Percentiles rank a stretch among this genome's conserved stretches.
phyloP scores from a whole-genome alignment of 2,888 invertebrate species.

The Ormia ochracea region DNA sequence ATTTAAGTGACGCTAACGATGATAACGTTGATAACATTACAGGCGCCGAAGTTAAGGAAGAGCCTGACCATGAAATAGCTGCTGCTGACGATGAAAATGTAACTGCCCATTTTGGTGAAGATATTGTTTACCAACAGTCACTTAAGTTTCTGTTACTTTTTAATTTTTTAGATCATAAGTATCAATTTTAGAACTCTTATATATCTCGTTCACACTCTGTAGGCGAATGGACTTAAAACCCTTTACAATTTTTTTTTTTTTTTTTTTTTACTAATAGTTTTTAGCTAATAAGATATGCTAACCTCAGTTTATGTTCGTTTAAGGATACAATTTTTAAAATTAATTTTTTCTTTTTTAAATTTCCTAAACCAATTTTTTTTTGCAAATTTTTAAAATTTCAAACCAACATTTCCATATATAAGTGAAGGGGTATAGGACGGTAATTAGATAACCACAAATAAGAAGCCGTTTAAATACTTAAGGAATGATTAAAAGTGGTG shows the following conservation, averaged over 20 bases:
- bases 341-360: constrained; percentile 2
- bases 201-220: constrained; percentile 6
- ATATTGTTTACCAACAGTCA: constrained; percentile 69
- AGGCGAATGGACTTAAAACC: constrained; percentile 36
- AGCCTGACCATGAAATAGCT: not conserved
- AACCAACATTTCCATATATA: too few species aligned
- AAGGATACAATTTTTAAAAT: constrained; percentile 6
- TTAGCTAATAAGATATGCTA: not conserved
- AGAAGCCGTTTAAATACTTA: too few species aligned
- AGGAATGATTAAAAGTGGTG: too few species aligned
- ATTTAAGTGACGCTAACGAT: constrained; percentile 47
- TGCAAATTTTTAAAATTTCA: too few species aligned
- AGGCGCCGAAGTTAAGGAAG: not conserved
- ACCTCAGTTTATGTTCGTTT: constrained; percentile 17
- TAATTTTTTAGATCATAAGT: constrained; percentile 49
- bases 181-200: constrained; percentile 41
- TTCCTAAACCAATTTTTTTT: constrained; percentile 11
- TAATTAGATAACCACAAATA: too few species aligned
- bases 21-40: constrained; percentile 5
- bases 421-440: too few species aligned
- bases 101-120: constrained; percentile 64
- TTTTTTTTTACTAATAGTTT: constrained; percentile 21
- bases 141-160: constrained; percentile 54
- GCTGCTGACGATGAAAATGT: constrained; percentile 64
- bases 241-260: not conserved